A percentile compares a stretch with the other conserved stretches of the same genome.
Conservation (phyloP, 2,888 invertebrate genomes). For the Carcina quercana region DNA sequence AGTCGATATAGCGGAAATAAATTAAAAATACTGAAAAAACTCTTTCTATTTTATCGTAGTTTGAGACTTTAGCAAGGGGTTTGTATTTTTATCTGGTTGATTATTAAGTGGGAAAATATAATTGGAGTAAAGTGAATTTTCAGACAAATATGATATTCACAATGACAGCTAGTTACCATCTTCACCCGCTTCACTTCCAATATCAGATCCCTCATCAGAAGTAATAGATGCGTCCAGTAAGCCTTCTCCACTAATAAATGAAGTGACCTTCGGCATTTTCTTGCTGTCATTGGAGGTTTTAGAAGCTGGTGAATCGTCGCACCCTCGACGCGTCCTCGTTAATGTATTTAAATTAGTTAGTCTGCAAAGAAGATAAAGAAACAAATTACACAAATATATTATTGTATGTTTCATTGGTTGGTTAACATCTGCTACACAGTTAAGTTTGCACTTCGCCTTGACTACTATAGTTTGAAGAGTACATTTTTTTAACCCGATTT, state of each 20-base stretch:
- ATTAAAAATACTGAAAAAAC: no score
- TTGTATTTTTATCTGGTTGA: no score
- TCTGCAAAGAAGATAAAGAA: conserved; percentile 27
- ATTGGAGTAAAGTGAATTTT: not conserved
- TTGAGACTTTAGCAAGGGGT: no score
- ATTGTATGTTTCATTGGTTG: no score
- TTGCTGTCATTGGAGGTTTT: conserved; percentile 10
- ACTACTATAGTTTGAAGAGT: no score
- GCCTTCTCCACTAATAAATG: conserved; percentile 36
- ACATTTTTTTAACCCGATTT: no score
- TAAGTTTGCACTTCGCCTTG: no score
- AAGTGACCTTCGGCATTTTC: conserved; percentile 28
- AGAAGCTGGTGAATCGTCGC: conserved; percentile 26
- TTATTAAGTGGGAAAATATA: no score
- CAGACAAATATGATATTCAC: not conserved
- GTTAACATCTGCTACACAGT: no score
- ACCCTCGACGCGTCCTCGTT: conserved; percentile 38
- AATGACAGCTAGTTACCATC: conserved; percentile 25
- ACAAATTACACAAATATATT: no score
- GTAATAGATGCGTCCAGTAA: conserved; percentile 46
- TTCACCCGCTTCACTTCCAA: conserved; percentile 35
- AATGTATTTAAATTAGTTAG: conserved; percentile 47
- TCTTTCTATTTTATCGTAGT: no score
- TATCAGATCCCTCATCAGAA: conserved; percentile 41
- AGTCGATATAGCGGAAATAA: no score